Conservation (phyloP, 2,797 vertebrate genomes). For the Crocodylus rhombifer region DNA sequence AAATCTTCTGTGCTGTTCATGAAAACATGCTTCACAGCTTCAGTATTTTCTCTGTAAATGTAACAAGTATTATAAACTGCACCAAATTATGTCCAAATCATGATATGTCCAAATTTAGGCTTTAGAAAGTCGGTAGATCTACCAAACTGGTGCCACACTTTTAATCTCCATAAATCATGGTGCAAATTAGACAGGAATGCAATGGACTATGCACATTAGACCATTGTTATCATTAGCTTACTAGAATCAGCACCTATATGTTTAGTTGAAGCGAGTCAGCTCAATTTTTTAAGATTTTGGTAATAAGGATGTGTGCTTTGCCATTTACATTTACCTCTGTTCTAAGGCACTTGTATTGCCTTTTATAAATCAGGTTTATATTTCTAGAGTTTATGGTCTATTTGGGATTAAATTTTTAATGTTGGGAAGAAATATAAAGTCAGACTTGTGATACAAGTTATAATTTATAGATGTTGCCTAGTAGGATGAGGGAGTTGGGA, state of each 20-base stretch:
- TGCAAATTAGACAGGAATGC: not conserved
- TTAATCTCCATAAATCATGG: not conserved
- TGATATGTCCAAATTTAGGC: too few relatives aligned
- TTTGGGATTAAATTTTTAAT: not conserved
- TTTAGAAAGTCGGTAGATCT: not conserved
- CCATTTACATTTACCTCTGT: not conserved
- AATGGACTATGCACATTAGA: not conserved
- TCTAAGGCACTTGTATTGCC: not conserved
- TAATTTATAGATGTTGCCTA: not conserved
- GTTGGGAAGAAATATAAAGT: not conserved
- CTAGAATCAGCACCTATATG: not conserved
- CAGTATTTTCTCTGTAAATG: too few relatives aligned
- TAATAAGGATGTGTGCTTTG: not conserved
- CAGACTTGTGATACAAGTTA: not conserved
- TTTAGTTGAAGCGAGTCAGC: not conserved
- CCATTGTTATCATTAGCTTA: not conserved
- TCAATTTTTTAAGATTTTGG: not conserved
- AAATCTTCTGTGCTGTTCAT: not conserved
- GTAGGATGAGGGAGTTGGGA: not conserved
- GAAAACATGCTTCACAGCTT: conserved; percentile 18
- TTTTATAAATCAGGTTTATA: not conserved
- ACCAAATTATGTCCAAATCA: too few relatives aligned
- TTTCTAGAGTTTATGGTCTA: not conserved
- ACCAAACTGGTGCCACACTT: not conserved
- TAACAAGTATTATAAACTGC: too few relatives aligned